Percentiles rank a stretch among this genome's conserved stretches.
Conservation (phyloP, 2,888 invertebrate genomes). For the Sphaerophoria taeniata region DNA sequence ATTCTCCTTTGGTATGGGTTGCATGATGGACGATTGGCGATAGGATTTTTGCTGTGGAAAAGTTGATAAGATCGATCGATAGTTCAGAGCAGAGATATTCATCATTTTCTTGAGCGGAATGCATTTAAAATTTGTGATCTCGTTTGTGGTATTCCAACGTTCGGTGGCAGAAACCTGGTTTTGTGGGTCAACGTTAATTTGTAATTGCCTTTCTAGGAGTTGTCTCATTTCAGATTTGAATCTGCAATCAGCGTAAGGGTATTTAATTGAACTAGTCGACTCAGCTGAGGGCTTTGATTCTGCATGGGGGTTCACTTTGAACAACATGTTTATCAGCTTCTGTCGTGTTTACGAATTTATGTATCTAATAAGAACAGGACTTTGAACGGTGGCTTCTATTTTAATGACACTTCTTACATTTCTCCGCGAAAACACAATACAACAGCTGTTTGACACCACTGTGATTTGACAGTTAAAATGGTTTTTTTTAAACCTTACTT, state of each 20-base stretch:
- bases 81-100: conserved; percentile 5
- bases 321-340: too few relatives aligned
- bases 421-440: too few relatives aligned
- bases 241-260: neutral
- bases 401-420: too few relatives aligned
- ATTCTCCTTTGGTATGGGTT: neutral
- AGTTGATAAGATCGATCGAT: conserved; percentile 62
- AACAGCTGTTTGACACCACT: too few relatives aligned
- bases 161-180: conserved; percentile 1
- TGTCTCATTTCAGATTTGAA: conserved; percentile 22
- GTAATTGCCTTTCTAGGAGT: conserved; percentile 35
- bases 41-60: conserved; percentile 41
- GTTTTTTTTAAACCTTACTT: too few relatives aligned
- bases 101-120: conserved; percentile 37
- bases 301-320: too few relatives aligned
- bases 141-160: neutral
- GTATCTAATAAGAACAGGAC: too few relatives aligned
- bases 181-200: neutral
- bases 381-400: too few relatives aligned
- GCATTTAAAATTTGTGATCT: conserved; percentile 5
- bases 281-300: too few relatives aligned
- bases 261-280: too few relatives aligned
- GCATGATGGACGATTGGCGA: conserved; percentile 32
- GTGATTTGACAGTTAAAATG: too few relatives aligned
- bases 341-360: too few relatives aligned